phyloP scores from a whole-genome alignment of 2,113 vertebrate species.

The Felis catus region F.catus_Fca126_mat1.0 CM031420.1:138592001-138592500 shows the following conservation, averaged over 20 bases:
- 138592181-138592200: not conserved
- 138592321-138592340: not conserved
- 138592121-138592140: not conserved
- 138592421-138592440: not conserved
- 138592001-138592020: not conserved
- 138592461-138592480: not conserved
- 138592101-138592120: not conserved
- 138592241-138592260: not conserved
- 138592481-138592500: rapidly evolving
- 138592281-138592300: not conserved
- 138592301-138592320: not conserved
- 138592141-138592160: not conserved
- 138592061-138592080: not conserved
- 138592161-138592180: not conserved
- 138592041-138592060: not conserved
- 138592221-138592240: not conserved
- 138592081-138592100: not conserved
- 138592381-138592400: rapidly evolving
- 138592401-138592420: not conserved
- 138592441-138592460: not conserved
- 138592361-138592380: no score
- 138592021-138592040: not conserved
- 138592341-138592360: no score
- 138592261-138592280: not conserved
- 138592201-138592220: not conserved